These are phyloP conservation scores for Diachrysia chrysitis DNA, from an alignment of 2,888 invertebrate genomes.

Conservation along the genomic window DNA sequence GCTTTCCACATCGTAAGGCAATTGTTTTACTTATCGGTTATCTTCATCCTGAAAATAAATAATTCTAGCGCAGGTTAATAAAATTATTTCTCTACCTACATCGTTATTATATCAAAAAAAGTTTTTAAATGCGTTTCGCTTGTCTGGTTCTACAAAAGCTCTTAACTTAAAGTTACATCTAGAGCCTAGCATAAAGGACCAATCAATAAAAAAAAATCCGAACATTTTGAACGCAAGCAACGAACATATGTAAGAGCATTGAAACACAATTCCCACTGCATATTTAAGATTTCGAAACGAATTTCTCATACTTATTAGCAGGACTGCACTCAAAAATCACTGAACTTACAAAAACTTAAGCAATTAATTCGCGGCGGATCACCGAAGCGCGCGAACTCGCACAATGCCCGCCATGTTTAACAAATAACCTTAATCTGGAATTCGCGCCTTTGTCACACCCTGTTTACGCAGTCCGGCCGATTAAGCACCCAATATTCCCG, in stretches of 20 bases:
- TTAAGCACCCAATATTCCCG: conserved; percentile 79
- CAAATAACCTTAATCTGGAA: conserved; percentile 84
- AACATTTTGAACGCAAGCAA: conserved; percentile 27
- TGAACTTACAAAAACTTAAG: conserved; percentile 72
- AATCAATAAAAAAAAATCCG: conserved; percentile 21
- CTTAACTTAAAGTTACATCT: conserved; percentile 29
- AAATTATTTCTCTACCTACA: too few relatives aligned
- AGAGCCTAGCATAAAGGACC: neutral
- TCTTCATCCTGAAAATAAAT: too few relatives aligned
- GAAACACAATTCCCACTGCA: conserved; percentile 55
- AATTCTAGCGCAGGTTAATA: too few relatives aligned
- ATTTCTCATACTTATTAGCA: conserved; percentile 76
- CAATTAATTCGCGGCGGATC: conserved; percentile 70
- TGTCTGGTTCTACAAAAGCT: conserved; percentile 20
- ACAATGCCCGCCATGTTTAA: conserved; percentile 81
- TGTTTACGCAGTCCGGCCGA: conserved; percentile 80
- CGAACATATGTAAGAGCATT: conserved; percentile 44
- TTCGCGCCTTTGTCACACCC: conserved; percentile 74
- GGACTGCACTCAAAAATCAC: conserved; percentile 63
- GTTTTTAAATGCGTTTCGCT: conserved; percentile 5
- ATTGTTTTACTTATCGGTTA: too few relatives aligned
- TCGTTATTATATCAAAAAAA: neutral
- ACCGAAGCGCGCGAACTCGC: conserved; percentile 72
- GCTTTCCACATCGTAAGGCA: too few relatives aligned
- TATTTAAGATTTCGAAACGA: conserved; percentile 43